Base-by-base conservation (phyloP, 2,113 vertebrate genomes). In the Daubentonia madagascariensis region DNA sequence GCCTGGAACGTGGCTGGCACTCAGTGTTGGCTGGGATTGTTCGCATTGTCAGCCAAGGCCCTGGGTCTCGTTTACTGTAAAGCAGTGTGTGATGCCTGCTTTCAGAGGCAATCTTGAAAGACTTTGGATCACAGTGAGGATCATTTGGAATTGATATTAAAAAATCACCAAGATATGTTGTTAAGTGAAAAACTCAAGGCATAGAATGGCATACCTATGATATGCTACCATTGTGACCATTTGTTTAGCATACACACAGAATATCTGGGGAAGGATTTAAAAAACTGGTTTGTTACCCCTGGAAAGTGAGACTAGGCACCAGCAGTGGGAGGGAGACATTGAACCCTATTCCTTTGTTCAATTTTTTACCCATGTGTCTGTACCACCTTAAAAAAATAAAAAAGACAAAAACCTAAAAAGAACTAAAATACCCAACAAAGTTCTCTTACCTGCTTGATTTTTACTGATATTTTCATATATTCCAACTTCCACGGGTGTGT, bases 381-480 rank as follows among this genome's bases (percentile, higher is more conserved):
- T 70, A 84, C 5, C 30, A 67, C 59, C 37, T 70, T 70, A 35
- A 67, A 48, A 73, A 70, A 17, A 35, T 30, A 37, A 52, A 87
- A 37, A 5, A n/a, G 50, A 45, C 37, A 83, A 76, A 59, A 73
- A 63, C 30, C 52, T n/a, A 67, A 85, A 67, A 90, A 59, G 43
- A 52, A 12, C 67, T 37, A 72, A 94, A 78, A 67, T 45, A 48
- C 14, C 10, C 73, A 11, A 35, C 6, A 16, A 50, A 48, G 14
- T 43, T 61, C 54, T 73, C 84, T 87, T 50, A 97, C 97, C 96
- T 92, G 68, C 32, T 61, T 73, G 76, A 8, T 59, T 63, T 48
- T 25, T 9, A n/a, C 1, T 37, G 87, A 89, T 0, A 17, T 94
- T 96, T 45, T 9, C 88, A 8, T 96, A 98, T 61, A 96, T 43